Conservation (phyloP, 2,888 invertebrate genomes). For the Baronia brevicornis region DNA sequence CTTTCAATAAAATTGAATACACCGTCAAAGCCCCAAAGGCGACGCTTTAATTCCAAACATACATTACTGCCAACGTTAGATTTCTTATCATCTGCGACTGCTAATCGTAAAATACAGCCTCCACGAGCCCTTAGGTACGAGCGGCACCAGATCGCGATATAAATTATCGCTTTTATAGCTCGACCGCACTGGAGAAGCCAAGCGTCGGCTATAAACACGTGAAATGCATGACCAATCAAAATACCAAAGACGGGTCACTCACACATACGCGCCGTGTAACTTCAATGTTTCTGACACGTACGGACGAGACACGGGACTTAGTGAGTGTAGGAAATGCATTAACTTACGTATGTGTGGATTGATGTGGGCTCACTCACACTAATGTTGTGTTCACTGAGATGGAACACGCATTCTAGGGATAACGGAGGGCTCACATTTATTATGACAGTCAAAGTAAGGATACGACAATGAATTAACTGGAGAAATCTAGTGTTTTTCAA, state of each 20-base stretch:
- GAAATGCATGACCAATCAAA: slow-evolving; percentile 77
- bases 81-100: slow-evolving; percentile 16
- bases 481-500: background rate
- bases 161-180: slow-evolving; percentile 65
- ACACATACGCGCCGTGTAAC: slow-evolving; percentile 8
- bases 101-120: slow-evolving; percentile 38
- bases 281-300: slow-evolving; percentile 10
- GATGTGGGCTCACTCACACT: slow-evolving; percentile 41
- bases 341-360: slow-evolving; percentile 25
- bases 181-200: slow-evolving; percentile 52
- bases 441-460: slow-evolving; percentile 40
- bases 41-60: slow-evolving; percentile 4
- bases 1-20: no score
- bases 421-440: slow-evolving; percentile 69
- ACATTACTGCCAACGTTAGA: slow-evolving; percentile 13
- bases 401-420: slow-evolving; percentile 72
- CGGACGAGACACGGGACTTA: slow-evolving; percentile 18
- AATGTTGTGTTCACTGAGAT: slow-evolving; percentile 48
- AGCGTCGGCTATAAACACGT: slow-evolving; percentile 64
- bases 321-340: slow-evolving; percentile 50
- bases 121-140: slow-evolving; percentile 42
- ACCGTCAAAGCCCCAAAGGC: slow-evolving; percentile 3
- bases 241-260: slow-evolving; percentile 69
- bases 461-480: slow-evolving; percentile 21
- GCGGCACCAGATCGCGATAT: slow-evolving; percentile 35